Percentiles rank a stretch among this genome's conserved stretches.
These are phyloP conservation scores for Coecobrya sp. DNA, from an alignment of 2,888 invertebrate genomes.

Conservation along the genomic window DNA sequence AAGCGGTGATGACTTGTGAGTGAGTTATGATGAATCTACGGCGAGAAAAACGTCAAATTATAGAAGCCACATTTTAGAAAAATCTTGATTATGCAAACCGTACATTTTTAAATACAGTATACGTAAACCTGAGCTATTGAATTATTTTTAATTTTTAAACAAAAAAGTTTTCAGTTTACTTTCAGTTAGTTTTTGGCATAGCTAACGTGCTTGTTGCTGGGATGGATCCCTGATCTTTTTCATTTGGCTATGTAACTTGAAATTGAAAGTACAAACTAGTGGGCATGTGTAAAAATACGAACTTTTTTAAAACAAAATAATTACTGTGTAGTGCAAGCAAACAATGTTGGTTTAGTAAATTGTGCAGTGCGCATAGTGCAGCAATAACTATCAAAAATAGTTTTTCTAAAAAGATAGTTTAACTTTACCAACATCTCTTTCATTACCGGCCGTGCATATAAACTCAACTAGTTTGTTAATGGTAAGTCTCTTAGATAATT, in stretches of 20 bases:
- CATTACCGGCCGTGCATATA: background rate
- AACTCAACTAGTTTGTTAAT: conserved; percentile 33
- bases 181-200: background rate
- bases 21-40: conserved; percentile 24
- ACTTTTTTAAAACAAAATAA: background rate
- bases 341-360: background rate
- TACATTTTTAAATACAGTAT: background rate
- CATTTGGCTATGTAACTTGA: conserved; percentile 6
- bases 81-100: conserved; percentile 30
- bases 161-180: conserved; percentile 22
- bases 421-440: background rate
- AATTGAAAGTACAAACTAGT: conserved; percentile 27
- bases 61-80: conserved; percentile 23
- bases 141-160: conserved; percentile 22
- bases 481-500: conserved; percentile 57
- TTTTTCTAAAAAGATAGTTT: conserved; percentile 13
- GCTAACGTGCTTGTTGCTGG: background rate
- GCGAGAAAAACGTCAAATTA: conserved; percentile 12
- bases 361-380: background rate
- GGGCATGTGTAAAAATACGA: background rate
- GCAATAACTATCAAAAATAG: background rate
- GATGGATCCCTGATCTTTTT: background rate
- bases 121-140: background rate
- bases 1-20: conserved; percentile 23
- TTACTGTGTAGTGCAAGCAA: conserved; percentile 4